Evolutionary conservation across 2,797 vertebrate species (phyloP).

Genomic region (Rhinoraja longicauda): DNA sequence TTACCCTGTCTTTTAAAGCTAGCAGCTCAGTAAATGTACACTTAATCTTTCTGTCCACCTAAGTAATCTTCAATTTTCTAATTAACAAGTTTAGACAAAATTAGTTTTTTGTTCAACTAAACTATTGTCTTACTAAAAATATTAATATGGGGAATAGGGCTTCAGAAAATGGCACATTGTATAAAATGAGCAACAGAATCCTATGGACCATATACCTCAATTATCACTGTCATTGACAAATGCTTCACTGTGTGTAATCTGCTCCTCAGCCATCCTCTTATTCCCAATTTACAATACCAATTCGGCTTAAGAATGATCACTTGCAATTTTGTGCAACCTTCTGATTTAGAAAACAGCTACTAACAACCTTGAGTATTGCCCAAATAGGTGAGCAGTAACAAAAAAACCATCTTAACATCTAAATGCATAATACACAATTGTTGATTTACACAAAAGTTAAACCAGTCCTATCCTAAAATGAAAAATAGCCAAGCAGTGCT

Average conservation of each 20-base stretch:
- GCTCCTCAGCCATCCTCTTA: background rate
- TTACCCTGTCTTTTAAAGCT: background rate
- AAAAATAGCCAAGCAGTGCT: background rate
- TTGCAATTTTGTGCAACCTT: background rate
- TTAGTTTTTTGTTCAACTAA: background rate
- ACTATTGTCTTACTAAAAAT: background rate
- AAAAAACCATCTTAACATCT: background rate
- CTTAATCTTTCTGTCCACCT: background rate
- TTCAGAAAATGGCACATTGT: background rate
- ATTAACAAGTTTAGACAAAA: background rate
- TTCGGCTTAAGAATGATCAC: background rate
- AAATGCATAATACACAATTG: background rate
- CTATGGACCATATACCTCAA: background rate
- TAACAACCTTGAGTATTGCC: background rate
- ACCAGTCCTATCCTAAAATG: background rate
- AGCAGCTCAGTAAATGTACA: background rate
- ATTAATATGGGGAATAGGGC: background rate
- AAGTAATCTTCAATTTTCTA: slow-evolving; percentile 3
- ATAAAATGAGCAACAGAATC: background rate
- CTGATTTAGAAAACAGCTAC: background rate
- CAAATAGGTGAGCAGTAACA: background rate
- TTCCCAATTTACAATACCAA: background rate
- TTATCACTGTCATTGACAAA: background rate
- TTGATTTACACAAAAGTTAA: background rate
- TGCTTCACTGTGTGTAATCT: background rate